A percentile compares a stretch with the other conserved stretches of the same genome.
Evolutionary conservation across 53 echinoderm and acorn worm species (phyloP).

Genomic region (Patiria pectinifera): DNA sequence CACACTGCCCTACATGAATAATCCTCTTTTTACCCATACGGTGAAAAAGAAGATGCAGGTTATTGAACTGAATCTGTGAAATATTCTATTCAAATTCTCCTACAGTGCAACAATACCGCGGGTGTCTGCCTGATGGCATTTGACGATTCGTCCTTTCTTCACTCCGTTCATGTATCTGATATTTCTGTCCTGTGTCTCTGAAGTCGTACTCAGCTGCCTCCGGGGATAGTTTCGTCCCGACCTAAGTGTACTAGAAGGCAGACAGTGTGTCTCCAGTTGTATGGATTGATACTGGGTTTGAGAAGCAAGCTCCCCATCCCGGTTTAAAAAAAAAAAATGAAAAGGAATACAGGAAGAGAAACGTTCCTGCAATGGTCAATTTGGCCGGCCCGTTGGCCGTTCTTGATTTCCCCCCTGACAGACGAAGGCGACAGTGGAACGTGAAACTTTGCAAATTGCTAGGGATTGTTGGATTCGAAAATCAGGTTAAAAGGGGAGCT

Average conservation of each 20-base stretch:
- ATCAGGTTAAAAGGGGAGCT: constrained; percentile 3
- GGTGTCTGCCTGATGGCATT: not conserved
- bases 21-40: not conserved
- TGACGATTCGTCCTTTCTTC: not conserved
- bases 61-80: constrained; percentile 22
- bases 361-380: constrained; percentile 55
- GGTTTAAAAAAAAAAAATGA: not conserved
- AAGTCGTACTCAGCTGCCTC: constrained; percentile 21
- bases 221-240: constrained; percentile 6
- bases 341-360: not conserved
- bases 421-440: constrained; percentile 13
- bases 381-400: constrained; percentile 23
- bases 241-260: constrained; percentile 45
- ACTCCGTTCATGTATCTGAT: not conserved
- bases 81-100: constrained; percentile 3
- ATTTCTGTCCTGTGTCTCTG: constrained; percentile 5
- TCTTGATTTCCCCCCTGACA: constrained; percentile 2
- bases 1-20: not conserved
- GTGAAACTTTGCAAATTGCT: constrained; percentile 34
- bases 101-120: not conserved
- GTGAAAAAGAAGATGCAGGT: not conserved
- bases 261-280: constrained; percentile 51
- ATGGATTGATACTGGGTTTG: constrained; percentile 41
- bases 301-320: not conserved
- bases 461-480: not conserved